Percentiles rank a stretch among this genome's conserved stretches.
Conservation (phyloP, 1,140 invertebrate species). For the Drosophila ogumai region DNA sequence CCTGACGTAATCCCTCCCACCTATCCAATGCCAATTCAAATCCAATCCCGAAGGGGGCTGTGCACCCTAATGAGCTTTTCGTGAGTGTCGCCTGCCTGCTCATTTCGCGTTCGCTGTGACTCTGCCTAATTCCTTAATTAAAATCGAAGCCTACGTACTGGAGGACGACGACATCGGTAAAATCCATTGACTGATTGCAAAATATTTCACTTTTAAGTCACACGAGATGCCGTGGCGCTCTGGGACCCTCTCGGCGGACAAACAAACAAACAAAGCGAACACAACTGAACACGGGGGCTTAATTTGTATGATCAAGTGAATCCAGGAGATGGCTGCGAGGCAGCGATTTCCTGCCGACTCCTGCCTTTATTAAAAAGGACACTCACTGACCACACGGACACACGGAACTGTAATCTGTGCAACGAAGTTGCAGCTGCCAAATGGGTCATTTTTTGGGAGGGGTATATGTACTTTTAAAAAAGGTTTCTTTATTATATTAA, state of each 20-base stretch:
- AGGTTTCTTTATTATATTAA: not conserved
- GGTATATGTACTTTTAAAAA: not conserved
- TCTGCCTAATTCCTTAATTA: conserved; percentile 80
- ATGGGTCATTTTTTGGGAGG: not conserved
- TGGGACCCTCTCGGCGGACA: conserved; percentile 6
- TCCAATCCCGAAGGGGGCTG: conserved; percentile 12
- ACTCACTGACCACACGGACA: conserved; percentile 42
- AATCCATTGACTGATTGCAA: conserved; percentile 83
- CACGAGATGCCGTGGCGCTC: conserved; percentile 37
- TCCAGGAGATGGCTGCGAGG: conserved; percentile 17
- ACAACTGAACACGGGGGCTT: conserved; percentile 65
- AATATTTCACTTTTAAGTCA: conserved; percentile 83
- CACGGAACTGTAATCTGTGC: conserved; percentile 59
- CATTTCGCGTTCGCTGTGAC: conserved; percentile 49
- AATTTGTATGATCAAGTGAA: conserved; percentile 74
- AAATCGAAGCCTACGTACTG: conserved; percentile 75
- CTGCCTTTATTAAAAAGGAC: conserved; percentile 77
- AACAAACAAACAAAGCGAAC: conserved; percentile 49
- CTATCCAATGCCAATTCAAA: conserved; percentile 2
- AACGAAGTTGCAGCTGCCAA: conserved; percentile 63
- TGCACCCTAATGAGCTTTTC: conserved; percentile 68
- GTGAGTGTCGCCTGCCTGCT: conserved; percentile 34
- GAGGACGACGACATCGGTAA: conserved; percentile 33
- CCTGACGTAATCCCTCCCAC: conserved; percentile 20
- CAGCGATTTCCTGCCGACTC: conserved; percentile 28